Base-by-base conservation (phyloP, 1,140 invertebrate species). In the Drosophila takahashii region DNA sequence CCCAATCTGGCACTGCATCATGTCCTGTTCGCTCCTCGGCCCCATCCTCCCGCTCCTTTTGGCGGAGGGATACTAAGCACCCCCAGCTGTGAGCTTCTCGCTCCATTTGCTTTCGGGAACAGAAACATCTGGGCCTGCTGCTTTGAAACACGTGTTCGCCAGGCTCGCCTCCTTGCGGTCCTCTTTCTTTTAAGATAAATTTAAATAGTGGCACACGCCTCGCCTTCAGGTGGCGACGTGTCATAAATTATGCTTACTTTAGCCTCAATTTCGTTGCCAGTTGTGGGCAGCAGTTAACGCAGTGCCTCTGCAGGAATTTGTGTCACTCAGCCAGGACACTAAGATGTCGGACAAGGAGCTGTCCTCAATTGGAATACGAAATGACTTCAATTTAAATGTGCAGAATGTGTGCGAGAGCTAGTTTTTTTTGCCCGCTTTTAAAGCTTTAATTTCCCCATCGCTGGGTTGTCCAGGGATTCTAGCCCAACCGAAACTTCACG, bases 201-300 rank as follows among this genome's bases (percentile, higher is more conserved):
- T 86, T 87, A 86, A 87, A 86, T 86, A 87, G 75, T 78, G 67
- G 42, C 76, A 77, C 58, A 73, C 62, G 64, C 41, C 42, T 58
- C 27, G 18, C 45, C 78, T 78, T 61, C 79, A 81, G 83, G 81
- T 81, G 75, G 62, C 58, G 75, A 79, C 67, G 79, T 89, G 79
- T 81, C 83, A 87, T 87, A 89, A 87, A 87, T 89, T 87, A 87
- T 87, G 84, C 83, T 74, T 77, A 66, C 84, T 89, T 83, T 89
- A 87, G 79, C 84, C 83, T 77, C 83, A 79, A 87, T 87, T 87
- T 62, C 65, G 57, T 41, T 72, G 70, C 65, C 79, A 57, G 52
- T 53, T 60, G 72, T 59, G 56, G 70, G 44, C 34, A 74, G 70
- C 70, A 41, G 72, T 36, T 53, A 54, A 56, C 45, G 67, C 67